Evolutionary conservation across 2,888 invertebrate genomes (phyloP).

Genomic region (Agrochola lota): DNA sequence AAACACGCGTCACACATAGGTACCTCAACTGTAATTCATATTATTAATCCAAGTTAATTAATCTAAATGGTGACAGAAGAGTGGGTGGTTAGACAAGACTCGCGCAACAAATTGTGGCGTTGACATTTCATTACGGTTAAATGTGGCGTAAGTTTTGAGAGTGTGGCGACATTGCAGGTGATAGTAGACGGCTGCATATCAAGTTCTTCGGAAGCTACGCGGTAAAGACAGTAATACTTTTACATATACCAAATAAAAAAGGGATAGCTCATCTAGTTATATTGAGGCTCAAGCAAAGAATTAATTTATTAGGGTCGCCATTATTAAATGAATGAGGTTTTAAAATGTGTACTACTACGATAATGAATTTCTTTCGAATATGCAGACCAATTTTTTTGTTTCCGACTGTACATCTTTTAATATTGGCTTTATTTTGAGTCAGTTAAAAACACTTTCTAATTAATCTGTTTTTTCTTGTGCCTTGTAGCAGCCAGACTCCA

Average conservation of each 20-base stretch:
- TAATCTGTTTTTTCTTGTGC: background rate
- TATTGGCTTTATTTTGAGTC: background rate
- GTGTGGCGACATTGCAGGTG: too few species aligned
- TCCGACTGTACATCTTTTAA: background rate
- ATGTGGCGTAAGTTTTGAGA: slow-evolving; percentile 23
- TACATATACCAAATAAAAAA: background rate
- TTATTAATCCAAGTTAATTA: background rate
- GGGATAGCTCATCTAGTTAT: background rate
- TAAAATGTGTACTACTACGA: background rate
- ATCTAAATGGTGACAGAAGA: background rate
- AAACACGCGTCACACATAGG: too few species aligned
- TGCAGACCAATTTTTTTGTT: background rate
- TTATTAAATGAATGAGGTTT: background rate
- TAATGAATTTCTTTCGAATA: background rate
- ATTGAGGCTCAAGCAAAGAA: background rate
- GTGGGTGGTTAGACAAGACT: slow-evolving; percentile 26
- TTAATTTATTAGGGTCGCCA: background rate
- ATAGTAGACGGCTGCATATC: background rate
- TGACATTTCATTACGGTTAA: slow-evolving; percentile 49
- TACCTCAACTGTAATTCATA: background rate
- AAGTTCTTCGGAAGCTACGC: background rate
- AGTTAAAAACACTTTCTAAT: background rate
- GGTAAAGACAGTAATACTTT: background rate
- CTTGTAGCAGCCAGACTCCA: slow-evolving; percentile 22
- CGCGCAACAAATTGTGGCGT: slow-evolving; percentile 38